Conservation (phyloP, 2,797 vertebrate species). For the Enteromius fasciolatus region DNA sequence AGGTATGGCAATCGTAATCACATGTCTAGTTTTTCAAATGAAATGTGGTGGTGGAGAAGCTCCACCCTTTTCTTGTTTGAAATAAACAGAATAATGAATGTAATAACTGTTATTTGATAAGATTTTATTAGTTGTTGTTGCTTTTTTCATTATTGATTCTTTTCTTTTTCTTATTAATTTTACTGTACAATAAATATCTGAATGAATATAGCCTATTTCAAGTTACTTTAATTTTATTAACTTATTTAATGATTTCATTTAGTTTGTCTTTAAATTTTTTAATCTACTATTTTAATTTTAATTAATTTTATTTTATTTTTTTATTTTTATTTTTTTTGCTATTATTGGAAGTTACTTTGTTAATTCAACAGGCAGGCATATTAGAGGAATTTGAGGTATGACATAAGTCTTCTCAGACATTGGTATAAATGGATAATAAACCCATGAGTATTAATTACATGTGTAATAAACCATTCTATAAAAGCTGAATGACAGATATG, state of each 20-base stretch:
- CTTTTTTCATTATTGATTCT: neutral
- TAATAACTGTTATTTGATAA: neutral
- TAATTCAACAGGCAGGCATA: neutral
- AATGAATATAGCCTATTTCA: neutral
- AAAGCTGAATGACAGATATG: neutral
- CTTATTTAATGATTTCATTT: neutral
- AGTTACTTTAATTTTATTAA: neutral
- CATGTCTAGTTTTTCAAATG: constrained; percentile 60
- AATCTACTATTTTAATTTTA: neutral
- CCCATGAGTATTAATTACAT: neutral
- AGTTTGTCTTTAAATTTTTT: neutral
- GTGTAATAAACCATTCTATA: neutral
- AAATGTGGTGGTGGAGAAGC: constrained; percentile 32
- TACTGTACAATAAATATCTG: neutral
- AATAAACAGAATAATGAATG: neutral
- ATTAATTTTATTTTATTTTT: no score
- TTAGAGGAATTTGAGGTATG: neutral
- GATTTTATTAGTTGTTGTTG: neutral
- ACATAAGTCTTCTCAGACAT: neutral
- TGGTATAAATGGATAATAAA: neutral
- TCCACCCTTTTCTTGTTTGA: constrained; percentile 35
- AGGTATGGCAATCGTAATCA: constrained; percentile 61
- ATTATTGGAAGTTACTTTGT: no score
- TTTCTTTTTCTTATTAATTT: neutral
- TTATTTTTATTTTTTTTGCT: no score